Percentiles rank a stretch among this genome's conserved stretches.
phyloP scores from a whole-genome alignment of 2,113 vertebrate species.

The Clarias gariepinus region DNA sequence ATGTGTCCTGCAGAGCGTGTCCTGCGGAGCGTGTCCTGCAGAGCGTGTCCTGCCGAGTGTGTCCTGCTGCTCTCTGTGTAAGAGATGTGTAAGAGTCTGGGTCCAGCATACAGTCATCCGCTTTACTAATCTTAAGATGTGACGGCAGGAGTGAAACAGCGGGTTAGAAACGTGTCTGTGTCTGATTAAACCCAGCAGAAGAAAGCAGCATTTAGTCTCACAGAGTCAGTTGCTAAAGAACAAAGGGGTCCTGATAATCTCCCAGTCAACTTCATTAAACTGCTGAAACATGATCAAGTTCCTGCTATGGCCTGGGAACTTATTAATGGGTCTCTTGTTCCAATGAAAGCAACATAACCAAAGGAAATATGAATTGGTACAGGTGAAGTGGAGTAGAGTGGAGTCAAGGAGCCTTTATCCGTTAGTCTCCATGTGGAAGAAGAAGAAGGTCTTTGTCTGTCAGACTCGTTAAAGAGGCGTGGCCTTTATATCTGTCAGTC shows the following conservation, averaged over 20 bases:
- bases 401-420: not conserved
- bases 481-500: not conserved
- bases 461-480: not conserved
- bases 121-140: constrained; percentile 63
- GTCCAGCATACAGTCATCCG: constrained; percentile 62
- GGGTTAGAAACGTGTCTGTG: constrained; percentile 39
- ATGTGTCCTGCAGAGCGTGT: constrained; percentile 7
- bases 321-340: not conserved
- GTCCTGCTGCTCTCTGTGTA: constrained; percentile 42
- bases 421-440: not conserved
- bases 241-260: not conserved
- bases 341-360: not conserved
- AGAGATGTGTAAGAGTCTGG: constrained; percentile 54
- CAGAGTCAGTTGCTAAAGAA: not conserved
- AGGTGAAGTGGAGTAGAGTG: not conserved
- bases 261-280: not conserved
- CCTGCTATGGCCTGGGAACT: not conserved
- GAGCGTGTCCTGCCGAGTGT: not conserved
- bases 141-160: constrained; percentile 59
- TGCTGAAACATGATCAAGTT: not conserved
- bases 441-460: not conserved
- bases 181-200: constrained; percentile 50
- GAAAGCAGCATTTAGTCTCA: constrained; percentile 15
- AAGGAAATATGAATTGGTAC: not conserved
- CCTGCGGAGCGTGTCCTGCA: not conserved